Evolutionary conservation across 2,888 invertebrate species (phyloP).

Genomic region (Drosophila incognita): DNA sequence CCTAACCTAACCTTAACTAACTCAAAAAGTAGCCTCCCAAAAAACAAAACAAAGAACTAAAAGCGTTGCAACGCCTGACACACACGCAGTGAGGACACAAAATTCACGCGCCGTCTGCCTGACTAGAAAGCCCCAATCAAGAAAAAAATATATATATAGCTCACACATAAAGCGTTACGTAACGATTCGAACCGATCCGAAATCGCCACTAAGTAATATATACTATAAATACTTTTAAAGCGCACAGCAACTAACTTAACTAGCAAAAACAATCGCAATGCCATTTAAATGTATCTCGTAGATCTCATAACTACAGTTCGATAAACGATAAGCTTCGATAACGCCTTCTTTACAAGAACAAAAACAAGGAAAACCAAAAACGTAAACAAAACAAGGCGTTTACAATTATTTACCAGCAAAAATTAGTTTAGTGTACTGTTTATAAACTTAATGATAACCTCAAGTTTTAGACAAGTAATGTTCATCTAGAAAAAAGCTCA

Average conservation of each 20-base stretch:
- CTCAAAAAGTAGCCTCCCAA: constrained; percentile 34
- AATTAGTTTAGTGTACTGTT: constrained; percentile 61
- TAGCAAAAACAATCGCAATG: constrained; percentile 52
- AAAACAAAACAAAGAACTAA: neutral
- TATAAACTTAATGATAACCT: constrained; percentile 39
- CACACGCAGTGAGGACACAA: constrained; percentile 50
- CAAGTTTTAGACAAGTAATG: constrained; percentile 35
- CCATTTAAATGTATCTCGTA: constrained; percentile 44
- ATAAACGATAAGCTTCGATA: constrained; percentile 30
- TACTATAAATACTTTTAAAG: constrained; percentile 37
- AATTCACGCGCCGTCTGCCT: constrained; percentile 54
- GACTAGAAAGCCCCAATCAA: constrained; percentile 37
- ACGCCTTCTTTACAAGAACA: constrained; percentile 65
- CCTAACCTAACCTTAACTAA: constrained; percentile 36
- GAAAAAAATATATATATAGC: constrained; percentile 24
- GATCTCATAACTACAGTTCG: constrained; percentile 18
- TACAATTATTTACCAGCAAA: constrained; percentile 68
- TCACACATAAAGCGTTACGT: constrained; percentile 38
- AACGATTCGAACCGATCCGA: constrained; percentile 47
- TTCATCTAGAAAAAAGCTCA: constrained; percentile 46
- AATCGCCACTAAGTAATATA: constrained; percentile 45
- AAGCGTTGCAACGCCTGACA: constrained; percentile 48
- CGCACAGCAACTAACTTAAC: constrained; percentile 64
- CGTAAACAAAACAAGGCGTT: constrained; percentile 24
- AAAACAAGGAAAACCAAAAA: constrained; percentile 20